Evolutionary conservation across 2,888 invertebrate genomes (phyloP).

Genomic region (Limnephilus rhombicus): DNA sequence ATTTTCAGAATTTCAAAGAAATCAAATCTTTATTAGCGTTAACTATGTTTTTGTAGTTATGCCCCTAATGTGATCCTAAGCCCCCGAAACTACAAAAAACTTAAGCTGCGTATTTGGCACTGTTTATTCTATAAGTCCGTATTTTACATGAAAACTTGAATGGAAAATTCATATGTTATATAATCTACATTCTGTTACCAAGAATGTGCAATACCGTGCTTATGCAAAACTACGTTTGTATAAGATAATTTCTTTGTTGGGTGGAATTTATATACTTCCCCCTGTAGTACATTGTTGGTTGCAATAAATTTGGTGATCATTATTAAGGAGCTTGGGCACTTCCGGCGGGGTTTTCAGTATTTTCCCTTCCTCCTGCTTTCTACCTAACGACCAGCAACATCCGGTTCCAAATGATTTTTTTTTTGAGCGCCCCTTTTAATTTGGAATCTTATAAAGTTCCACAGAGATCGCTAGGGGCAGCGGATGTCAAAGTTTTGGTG

Average conservation of each 20-base stretch:
- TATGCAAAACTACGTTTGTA: too few relatives aligned
- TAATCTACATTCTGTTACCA: not conserved
- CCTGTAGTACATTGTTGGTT: not conserved
- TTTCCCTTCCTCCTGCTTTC: conserved; percentile 39
- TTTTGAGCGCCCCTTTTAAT: conserved; percentile 47
- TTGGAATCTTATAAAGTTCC: conserved; percentile 32
- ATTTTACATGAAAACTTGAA: not conserved
- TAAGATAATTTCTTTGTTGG: conserved; percentile 34
- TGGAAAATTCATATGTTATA: too few relatives aligned
- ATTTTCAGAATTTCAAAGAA: too few relatives aligned
- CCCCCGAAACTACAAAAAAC: too few relatives aligned
- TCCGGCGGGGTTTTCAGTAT: conserved; percentile 29
- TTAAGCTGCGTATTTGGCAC: too few relatives aligned
- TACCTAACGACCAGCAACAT: conserved; percentile 45
- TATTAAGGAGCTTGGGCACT: conserved; percentile 45
- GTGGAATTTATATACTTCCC: not conserved
- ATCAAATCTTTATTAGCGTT: too few relatives aligned
- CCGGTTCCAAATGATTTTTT: conserved; percentile 49
- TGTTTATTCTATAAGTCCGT: not conserved
- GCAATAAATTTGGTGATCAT: conserved; percentile 50
- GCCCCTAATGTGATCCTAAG: too few relatives aligned
- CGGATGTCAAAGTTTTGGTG: not conserved
- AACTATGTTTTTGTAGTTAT: too few relatives aligned
- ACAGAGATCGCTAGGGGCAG: not conserved
- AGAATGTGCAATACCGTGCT: too few relatives aligned